Conservation (phyloP, 2,113 vertebrate genomes). For the Strigops habroptila region DNA sequence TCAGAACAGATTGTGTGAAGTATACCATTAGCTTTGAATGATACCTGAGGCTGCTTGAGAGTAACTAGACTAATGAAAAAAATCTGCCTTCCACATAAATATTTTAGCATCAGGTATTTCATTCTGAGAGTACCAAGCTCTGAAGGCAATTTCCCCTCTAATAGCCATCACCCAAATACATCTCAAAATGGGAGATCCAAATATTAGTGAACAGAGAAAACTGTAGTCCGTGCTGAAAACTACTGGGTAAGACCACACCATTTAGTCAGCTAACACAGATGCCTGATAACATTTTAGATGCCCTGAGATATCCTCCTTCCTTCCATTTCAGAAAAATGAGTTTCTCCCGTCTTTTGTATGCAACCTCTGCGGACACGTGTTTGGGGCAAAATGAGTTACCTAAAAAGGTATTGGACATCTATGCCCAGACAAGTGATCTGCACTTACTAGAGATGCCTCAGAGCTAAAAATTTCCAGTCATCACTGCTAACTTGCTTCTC, state of each 20-base stretch:
- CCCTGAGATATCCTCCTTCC: not conserved
- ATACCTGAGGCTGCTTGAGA: not conserved
- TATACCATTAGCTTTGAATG: not conserved
- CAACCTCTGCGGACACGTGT: not conserved
- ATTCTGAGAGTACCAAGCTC: not conserved
- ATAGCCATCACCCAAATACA: not conserved
- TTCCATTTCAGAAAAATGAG: not conserved
- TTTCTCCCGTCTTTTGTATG: not conserved
- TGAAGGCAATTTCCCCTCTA: not conserved
- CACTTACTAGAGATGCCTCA: not conserved
- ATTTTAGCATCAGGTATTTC: not conserved
- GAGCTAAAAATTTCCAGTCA: not conserved
- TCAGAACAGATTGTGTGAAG: not conserved
- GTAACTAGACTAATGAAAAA: not conserved
- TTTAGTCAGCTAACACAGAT: not conserved
- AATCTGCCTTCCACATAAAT: not conserved
- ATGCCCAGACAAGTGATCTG: not conserved
- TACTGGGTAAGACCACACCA: not conserved
- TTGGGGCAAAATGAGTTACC: not conserved
- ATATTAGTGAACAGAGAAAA: not conserved
- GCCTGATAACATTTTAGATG: not conserved
- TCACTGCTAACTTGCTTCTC: not conserved
- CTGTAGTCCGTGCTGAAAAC: not conserved
- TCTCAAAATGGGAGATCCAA: not conserved
- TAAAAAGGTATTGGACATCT: not conserved